Evolutionary conservation across 2,113 vertebrate species (phyloP), one percentile per base, ranked within the genome.

Genomic region (Bufo gargarizans): DNA sequence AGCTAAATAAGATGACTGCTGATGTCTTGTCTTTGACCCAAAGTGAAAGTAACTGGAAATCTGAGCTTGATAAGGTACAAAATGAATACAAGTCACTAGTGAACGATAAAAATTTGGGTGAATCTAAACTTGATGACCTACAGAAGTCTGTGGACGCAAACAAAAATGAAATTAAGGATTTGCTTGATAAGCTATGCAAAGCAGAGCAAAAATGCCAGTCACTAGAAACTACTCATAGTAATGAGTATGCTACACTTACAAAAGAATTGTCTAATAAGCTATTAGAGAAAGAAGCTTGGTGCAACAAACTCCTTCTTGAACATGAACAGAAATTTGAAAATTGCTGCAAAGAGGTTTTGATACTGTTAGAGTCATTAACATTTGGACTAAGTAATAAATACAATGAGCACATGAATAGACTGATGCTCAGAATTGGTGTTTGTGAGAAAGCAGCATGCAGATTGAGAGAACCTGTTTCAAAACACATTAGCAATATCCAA

Each of bases 31-130:
- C 89, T 91, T 93, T 97, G 77, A 95, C 95, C 78, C 90, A 95
- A 85, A 93, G 77, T 10, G 96, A 97, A 90, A 90, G 20, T 4
- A 77, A 95, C 43, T 90, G 97, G 6, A 96, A 96, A 93, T 92
- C 92, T 6, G 95, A 96, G 72, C 90, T 96, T 47, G 93, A 96
- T 91, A 94, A 93, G 43, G 58, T 96, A 77, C 95, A 97, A 90
- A 92, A 88, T 67, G 96, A 97, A 91, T 91, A 97, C 50, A 92
- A 91, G 90, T 93, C 94, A 79, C 95, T 95, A 19, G 84, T 95
- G 89, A 94, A 93, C 84, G 96, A 98, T 85, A 95, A 94, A 63
- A 93, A 93, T 53, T 53, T 88, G 74, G 92, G 98, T 77, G 94
- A 97, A 81, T 96, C 96, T 13, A 87, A 94, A 78, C 91, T 98